phyloP scores from a whole-genome alignment of 2,113 vertebrate species.

The Pagrus major region DNA sequence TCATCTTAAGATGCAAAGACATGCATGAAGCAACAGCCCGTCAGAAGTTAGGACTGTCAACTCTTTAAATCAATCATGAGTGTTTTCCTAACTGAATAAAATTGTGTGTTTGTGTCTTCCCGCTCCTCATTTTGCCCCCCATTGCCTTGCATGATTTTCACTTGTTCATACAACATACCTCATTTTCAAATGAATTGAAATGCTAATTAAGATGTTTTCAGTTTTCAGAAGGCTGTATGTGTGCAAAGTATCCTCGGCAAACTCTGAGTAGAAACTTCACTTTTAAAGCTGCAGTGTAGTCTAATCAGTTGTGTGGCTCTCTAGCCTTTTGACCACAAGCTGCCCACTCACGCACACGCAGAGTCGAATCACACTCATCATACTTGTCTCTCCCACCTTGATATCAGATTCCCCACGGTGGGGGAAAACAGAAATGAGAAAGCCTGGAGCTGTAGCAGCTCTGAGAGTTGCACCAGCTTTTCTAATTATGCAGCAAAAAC shows the following conservation, averaged over 20 bases:
- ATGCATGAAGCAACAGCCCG: slow-evolving; percentile 61
- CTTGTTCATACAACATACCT: slow-evolving; percentile 47
- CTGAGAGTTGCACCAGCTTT: slow-evolving; percentile 62
- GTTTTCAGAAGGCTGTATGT: slow-evolving; percentile 31
- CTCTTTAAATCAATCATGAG: slow-evolving; percentile 65
- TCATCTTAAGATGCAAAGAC: slow-evolving; percentile 63
- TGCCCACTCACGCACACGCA: slow-evolving; percentile 6
- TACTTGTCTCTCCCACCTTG: slow-evolving; percentile 55
- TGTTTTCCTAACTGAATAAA: slow-evolving; percentile 56
- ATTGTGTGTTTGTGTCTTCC: slow-evolving; percentile 51
- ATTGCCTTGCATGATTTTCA: slow-evolving; percentile 55
- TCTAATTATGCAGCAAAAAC: slow-evolving; percentile 74
- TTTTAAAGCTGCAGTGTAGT: slow-evolving; percentile 43
- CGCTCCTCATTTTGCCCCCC: slow-evolving; percentile 15
- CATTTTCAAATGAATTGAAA: slow-evolving; percentile 62
- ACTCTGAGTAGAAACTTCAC: slow-evolving; percentile 1
- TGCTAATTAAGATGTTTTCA: slow-evolving; percentile 53
- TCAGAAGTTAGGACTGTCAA: slow-evolving; percentile 67
- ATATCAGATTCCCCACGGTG: slow-evolving; percentile 51
- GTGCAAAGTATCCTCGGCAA: slow-evolving; percentile 38
- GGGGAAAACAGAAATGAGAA: slow-evolving; percentile 21
- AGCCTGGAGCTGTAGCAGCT: slow-evolving; percentile 56
- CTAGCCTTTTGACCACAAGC: slow-evolving; percentile 33
- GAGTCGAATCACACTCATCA: slow-evolving; percentile 44
- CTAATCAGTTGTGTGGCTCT: slow-evolving; percentile 32